Evolutionary conservation across 2,113 vertebrate species (phyloP), one percentile per base, ranked within the genome.

Genomic region (Galemys pyrenaicus): DNA sequence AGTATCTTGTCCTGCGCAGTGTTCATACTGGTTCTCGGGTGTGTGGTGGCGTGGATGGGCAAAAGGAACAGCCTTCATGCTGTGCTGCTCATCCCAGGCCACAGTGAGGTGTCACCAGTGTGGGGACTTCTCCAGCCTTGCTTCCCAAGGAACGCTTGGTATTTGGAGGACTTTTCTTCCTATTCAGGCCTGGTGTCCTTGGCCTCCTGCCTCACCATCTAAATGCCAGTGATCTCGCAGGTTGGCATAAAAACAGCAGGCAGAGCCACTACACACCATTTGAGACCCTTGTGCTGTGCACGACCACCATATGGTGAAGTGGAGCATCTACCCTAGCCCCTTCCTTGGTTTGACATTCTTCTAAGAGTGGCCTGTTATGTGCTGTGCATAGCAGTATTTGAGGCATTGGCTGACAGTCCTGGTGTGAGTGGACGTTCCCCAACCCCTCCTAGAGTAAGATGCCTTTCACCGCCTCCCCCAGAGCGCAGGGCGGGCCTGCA

Each of bases 191-290:
- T 62, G 46, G 32, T 32, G 1, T 64, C 51, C 44, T 26, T 4
- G 20, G 6, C 28, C 26, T n/a, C 56, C 67, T 1, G 0, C 39
- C 62, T 17, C 20, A 20, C 26, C 11, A 26, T 3, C 60, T 32
- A 9, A 37, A 10, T 30, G 24, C 62, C 46, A 5, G 28, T 24
- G 1, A 16, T 19, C 58, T 30, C 44, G 67, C 10, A 0, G 54
- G 56, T 60, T 32, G 9, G 39, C 17, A 19, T 64, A 24, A 70
- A 32, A n/a, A 4, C 44, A 3, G 17, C 82, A 32, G 32, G 74
- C 75, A 35, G 37, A 5, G 58, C 0, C 1, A 1, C 54, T 8
- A 39, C 64, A 2, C 3, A 1, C 16, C 22, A 1, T 8, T 1
- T 28, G 51, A 28, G 51, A 5, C 44, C 44, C 62, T 19, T 26